Percentiles rank a stretch among this genome's conserved stretches.
Evolutionary conservation across 2,113 vertebrate species (phyloP).

Genomic region (Sorex fumeus): DNA sequence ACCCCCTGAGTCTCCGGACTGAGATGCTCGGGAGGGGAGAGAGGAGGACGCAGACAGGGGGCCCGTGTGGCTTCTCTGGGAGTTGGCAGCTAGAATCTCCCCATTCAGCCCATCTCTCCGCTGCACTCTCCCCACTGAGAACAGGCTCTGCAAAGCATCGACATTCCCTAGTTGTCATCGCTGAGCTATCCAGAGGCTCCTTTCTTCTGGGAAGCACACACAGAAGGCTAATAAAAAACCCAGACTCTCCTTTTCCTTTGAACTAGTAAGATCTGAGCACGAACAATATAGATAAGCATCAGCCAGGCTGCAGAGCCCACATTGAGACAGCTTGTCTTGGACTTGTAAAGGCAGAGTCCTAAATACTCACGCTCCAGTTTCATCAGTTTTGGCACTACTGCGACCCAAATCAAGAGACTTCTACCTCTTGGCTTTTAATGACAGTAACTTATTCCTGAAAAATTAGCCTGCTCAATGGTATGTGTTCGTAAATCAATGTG

Average conservation of each 20-base stretch:
- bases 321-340: slow-evolving; percentile 1
- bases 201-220: background rate
- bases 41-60: background rate
- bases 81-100: background rate
- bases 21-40: background rate
- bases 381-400: slow-evolving; percentile 30
- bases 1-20: background rate
- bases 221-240: background rate
- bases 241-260: background rate
- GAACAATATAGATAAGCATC: background rate
- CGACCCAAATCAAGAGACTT: background rate
- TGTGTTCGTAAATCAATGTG: background rate
- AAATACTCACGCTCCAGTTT: slow-evolving; percentile 19
- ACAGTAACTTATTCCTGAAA: background rate
- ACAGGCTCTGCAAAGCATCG: background rate
- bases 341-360: background rate
- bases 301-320: slow-evolving; percentile 20
- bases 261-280: slow-evolving; percentile 14
- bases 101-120: background rate
- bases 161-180: no score
- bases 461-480: background rate
- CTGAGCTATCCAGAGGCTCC: background rate
- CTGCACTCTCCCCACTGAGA: background rate
- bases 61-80: background rate
- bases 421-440: background rate